Conservation (phyloP, 2,888 invertebrate species). For the Stratiomys singularior region DNA sequence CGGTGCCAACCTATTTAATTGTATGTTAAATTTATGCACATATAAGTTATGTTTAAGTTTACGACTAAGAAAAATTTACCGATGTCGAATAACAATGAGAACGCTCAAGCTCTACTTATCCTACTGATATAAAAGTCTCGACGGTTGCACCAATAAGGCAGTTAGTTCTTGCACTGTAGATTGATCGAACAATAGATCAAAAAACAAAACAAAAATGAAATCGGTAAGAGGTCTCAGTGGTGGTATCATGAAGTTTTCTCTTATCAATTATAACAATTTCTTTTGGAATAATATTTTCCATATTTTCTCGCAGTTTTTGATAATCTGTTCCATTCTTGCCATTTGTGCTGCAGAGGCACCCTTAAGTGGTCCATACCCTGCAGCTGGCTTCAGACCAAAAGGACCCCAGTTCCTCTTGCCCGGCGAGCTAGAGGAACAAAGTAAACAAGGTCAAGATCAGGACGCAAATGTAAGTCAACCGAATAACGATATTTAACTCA, state of each 20-base stretch:
- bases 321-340: constrained; percentile 52
- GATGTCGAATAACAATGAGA: constrained; percentile 33
- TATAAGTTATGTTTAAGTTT: constrained; percentile 18
- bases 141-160: constrained; percentile 13
- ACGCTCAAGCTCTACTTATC: background rate
- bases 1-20: constrained; percentile 17
- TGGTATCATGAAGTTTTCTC: too few relatives aligned
- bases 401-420: constrained; percentile 63
- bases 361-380: constrained; percentile 60
- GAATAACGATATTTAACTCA: too few relatives aligned
- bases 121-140: constrained; percentile 38
- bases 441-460: constrained; percentile 49
- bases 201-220: constrained; percentile 33
- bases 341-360: constrained; percentile 56
- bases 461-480: constrained; percentile 9
- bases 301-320: too few relatives aligned
- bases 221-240: background rate
- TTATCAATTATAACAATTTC: too few relatives aligned
- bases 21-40: background rate
- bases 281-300: too few relatives aligned
- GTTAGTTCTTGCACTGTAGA: constrained; percentile 21
- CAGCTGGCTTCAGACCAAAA: constrained; percentile 65
- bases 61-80: constrained; percentile 18
- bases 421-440: constrained; percentile 56
- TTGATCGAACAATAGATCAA: constrained; percentile 15